Evolutionary conservation across 1,140 invertebrate genomes (phyloP).

Genomic region (Sycophaga agraensis): DNA sequence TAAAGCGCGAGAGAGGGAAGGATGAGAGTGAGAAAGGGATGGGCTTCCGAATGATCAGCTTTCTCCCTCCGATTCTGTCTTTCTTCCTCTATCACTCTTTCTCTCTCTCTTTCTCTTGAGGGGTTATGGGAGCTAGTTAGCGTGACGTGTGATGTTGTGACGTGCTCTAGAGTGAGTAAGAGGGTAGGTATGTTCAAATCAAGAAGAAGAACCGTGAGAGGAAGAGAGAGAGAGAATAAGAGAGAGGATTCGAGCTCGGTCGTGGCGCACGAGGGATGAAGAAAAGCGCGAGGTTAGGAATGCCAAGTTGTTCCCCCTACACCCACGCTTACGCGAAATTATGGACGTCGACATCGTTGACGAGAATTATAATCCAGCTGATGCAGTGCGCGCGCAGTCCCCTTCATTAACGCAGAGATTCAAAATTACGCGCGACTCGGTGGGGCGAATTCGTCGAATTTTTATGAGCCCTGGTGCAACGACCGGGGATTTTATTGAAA

Average conservation of each 20-base stretch:
- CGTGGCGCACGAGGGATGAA: slow-evolving; percentile 13
- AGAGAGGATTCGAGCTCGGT: too few species aligned
- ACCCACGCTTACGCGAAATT: too few species aligned
- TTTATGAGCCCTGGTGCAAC: neutral
- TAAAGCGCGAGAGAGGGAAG: slow-evolving; percentile 30
- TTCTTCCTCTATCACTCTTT: too few species aligned
- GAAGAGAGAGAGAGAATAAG: neutral
- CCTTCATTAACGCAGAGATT: neutral
- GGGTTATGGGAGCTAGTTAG: slow-evolving; percentile 48
- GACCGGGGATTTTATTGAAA: neutral
- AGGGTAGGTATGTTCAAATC: neutral
- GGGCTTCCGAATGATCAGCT: slow-evolving; percentile 31
- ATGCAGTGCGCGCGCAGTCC: neutral
- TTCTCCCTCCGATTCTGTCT: neutral
- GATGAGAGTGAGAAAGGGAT: slow-evolving; percentile 29
- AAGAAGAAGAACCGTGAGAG: neutral
- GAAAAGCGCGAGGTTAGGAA: slow-evolving; percentile 40
- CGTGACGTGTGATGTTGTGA: slow-evolving; percentile 43
- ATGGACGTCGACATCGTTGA: neutral
- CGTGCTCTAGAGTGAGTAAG: slow-evolving; percentile 10
- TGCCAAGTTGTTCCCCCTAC: slow-evolving; percentile 45
- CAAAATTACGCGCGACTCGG: neutral
- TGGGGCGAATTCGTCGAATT: neutral
- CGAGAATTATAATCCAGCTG: neutral
- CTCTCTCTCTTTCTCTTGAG: slow-evolving; percentile 7